Conservation (phyloP, 2,797 vertebrate genomes). For the Aselliscus stoliczkanus region DNA sequence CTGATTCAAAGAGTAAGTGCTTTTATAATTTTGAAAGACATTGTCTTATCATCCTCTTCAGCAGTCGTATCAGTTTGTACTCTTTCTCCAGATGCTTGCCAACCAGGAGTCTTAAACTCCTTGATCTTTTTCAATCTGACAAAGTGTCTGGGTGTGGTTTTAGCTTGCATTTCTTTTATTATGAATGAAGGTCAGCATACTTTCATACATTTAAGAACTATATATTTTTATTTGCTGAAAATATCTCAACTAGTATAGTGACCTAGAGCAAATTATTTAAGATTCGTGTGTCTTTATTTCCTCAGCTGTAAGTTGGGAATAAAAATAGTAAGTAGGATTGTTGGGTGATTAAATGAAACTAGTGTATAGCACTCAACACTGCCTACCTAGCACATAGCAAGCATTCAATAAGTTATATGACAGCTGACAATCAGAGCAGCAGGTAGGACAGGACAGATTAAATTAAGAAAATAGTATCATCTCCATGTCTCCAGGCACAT, state of each 20-base stretch:
- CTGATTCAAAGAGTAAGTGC: neutral
- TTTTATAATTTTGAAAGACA: constrained; percentile 18
- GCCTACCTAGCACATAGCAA: neutral
- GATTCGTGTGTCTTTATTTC: constrained; percentile 5
- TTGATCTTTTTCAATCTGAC: neutral
- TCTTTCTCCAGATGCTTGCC: neutral
- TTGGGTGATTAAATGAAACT: neutral
- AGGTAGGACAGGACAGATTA: constrained; percentile 20
- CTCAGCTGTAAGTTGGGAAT: constrained; percentile 22
- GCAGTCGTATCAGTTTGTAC: neutral
- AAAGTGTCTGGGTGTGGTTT: neutral
- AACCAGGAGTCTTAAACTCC: neutral
- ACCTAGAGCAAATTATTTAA: constrained; percentile 19
- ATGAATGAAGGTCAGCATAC: constrained; percentile 11
- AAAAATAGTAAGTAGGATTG: neutral
- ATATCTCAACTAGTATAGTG: neutral
- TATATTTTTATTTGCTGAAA: constrained; percentile 26
- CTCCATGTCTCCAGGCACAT: neutral
- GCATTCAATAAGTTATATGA: constrained; percentile 28
- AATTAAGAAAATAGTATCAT: constrained; percentile 21
- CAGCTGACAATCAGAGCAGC: constrained; percentile 12
- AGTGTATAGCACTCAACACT: neutral
- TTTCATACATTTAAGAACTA: neutral
- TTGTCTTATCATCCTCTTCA: neutral
- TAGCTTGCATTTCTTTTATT: constrained; percentile 33